Evolutionary conservation across 2,113 vertebrate genomes (phyloP).

Genomic region (Hyperopisus bebe): DNA sequence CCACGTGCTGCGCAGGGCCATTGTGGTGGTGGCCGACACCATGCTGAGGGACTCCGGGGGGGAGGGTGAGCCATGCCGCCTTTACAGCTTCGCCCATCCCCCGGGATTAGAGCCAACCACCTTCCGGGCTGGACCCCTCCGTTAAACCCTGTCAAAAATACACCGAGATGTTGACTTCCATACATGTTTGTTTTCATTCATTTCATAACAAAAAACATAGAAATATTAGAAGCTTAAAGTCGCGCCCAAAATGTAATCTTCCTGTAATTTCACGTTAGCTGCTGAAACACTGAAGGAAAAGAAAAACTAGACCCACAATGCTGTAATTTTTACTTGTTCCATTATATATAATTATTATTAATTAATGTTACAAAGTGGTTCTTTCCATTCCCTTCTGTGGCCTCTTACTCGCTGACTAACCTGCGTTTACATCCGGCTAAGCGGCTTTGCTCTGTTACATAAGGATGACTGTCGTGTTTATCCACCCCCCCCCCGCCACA

Average conservation of each 20-base stretch:
- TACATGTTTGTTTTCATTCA: neutral
- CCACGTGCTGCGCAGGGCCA: conserved; percentile 82
- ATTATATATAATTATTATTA: neutral
- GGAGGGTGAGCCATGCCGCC: conserved; percentile 68
- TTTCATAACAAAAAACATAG: neutral
- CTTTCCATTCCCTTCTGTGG: neutral
- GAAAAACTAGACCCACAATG: neutral
- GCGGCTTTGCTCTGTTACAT: neutral
- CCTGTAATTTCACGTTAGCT: neutral
- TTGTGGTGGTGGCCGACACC: conserved; percentile 94
- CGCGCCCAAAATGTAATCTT: neutral
- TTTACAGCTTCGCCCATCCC: neutral
- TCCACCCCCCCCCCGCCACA: neutral
- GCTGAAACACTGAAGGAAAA: neutral
- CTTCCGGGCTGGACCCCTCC: neutral
- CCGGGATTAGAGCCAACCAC: neutral
- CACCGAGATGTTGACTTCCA: neutral
- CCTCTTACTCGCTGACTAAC: neutral
- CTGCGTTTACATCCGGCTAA: neutral
- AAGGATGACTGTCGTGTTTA: neutral
- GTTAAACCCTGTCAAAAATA: neutral
- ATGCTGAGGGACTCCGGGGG: conserved; percentile 95
- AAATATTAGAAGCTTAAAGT: neutral
- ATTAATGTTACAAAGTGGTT: neutral
- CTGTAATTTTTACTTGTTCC: neutral